Base-by-base conservation (phyloP, 2,888 invertebrate species). In the Pammene aurita region DNA sequence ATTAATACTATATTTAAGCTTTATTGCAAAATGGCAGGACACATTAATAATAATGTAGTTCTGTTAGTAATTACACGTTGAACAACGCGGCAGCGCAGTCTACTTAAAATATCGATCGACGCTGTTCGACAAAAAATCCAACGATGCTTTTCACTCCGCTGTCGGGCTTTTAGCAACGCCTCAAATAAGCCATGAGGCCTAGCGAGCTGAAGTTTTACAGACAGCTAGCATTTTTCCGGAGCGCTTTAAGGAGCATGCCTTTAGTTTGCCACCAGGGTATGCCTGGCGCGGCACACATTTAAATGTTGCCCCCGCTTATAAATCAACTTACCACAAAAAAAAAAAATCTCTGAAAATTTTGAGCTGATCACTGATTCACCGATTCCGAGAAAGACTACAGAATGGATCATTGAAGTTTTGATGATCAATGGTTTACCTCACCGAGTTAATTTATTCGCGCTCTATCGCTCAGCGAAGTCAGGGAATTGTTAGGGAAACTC, bases 401-500 rank as follows among this genome's bases (percentile, higher is more conserved):
- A 52, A 60, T 42, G 44, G 18, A 65, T 55, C 50, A 60, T 16
- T 10, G 52, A 55, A 55, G 34, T n/a, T n/a, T n/a, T n/a, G n/a
- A n/a, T n/a, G n/a, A n/a, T n/a, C n/a, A 65, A 54, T 62, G 62
- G 56, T 65, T 69, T 42, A 60, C 52, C 64, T 60, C 57, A 50
- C 26, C 48, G 41, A 46, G 46, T 58, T 69, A 65, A 69, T 69
- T 55, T 64, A 69, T 60, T 54, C 63, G 42, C 34, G 44, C 42
- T 55, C 64, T 50, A 65, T 38, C 44, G 54, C 46, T 60, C 54
- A 60, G 48, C 69, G 65, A 55, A 69, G 60, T 65, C 65, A 55
- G 64, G 52, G 58, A 54, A 54, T 60, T 69, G 54, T 69, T 67
- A 38, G 55, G 54, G 68, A 38, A 69, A 65, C 65, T 65, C 64